phyloP scores from a whole-genome alignment of 2,113 vertebrate genomes.

The Equus quagga region DNA sequence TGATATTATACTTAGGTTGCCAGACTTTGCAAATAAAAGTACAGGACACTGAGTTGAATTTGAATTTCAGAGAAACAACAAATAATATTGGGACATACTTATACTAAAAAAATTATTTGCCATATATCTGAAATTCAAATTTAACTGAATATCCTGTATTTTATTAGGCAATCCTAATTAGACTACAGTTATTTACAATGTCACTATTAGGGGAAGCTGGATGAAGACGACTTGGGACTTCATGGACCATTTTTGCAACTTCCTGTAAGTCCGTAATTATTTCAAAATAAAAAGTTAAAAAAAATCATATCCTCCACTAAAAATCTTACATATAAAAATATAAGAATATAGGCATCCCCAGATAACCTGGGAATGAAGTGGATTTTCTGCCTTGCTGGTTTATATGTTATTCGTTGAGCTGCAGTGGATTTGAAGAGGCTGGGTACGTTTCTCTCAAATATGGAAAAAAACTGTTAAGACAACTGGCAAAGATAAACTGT shows the following conservation, averaged over 20 bases:
- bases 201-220: not conserved
- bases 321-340: not conserved
- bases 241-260: not conserved
- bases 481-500: not conserved
- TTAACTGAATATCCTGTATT: not conserved
- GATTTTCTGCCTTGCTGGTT: not conserved
- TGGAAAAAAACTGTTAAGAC: not conserved
- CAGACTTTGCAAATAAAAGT: constrained; percentile 46
- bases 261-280: not conserved
- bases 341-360: not conserved
- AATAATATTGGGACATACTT: not conserved
- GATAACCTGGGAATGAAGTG: not conserved
- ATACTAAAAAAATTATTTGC: not conserved
- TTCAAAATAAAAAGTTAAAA: not conserved
- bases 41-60: not conserved
- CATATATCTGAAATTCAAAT: not conserved
- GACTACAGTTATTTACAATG: not conserved
- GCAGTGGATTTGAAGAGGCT: not conserved
- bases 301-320: not conserved
- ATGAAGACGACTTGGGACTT: not conserved
- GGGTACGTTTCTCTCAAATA: not conserved
- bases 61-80: not conserved
- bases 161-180: not conserved
- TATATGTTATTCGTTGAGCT: not conserved
- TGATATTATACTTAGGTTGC: not conserved